Conservation (phyloP, 2,888 invertebrate genomes). For the Emmelina monodactyla region DNA sequence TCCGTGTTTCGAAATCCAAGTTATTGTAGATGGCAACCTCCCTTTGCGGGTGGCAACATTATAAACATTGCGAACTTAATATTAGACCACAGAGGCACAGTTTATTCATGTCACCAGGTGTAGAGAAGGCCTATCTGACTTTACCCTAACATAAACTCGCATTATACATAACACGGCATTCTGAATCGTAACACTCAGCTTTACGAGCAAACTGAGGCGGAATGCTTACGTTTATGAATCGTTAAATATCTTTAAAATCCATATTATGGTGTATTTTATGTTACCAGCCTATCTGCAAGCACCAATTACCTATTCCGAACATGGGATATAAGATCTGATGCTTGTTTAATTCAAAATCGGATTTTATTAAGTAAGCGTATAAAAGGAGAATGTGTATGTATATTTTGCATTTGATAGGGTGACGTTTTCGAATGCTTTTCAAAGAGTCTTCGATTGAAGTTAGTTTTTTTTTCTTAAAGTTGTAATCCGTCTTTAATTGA, state of each 20-base stretch:
- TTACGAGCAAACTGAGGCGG: conserved; percentile 51
- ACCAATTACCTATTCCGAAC: neutral
- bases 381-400: neutral
- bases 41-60: conserved; percentile 21
- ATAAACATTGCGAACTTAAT: conserved; percentile 44
- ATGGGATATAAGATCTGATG: neutral
- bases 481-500: too few relatives aligned
- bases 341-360: neutral
- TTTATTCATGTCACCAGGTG: conserved; percentile 57
- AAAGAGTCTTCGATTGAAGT: too few relatives aligned
- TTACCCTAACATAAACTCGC: conserved; percentile 22
- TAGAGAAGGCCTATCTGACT: conserved; percentile 41
- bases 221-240: conserved; percentile 55
- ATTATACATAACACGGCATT: conserved; percentile 47
- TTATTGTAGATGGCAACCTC: neutral
- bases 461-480: too few relatives aligned
- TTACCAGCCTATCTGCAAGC: conserved; percentile 17
- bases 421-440: too few relatives aligned
- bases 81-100: conserved; percentile 43
- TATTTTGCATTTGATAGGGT: too few relatives aligned
- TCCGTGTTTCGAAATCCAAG: neutral
- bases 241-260: conserved; percentile 55
- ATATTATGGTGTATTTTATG: conserved; percentile 32
- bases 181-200: conserved; percentile 50
- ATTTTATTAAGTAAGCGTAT: neutral